These are phyloP conservation scores for Forpus xanthops DNA, from an alignment of 2,797 vertebrate genomes.

Conservation along the genomic window DNA sequence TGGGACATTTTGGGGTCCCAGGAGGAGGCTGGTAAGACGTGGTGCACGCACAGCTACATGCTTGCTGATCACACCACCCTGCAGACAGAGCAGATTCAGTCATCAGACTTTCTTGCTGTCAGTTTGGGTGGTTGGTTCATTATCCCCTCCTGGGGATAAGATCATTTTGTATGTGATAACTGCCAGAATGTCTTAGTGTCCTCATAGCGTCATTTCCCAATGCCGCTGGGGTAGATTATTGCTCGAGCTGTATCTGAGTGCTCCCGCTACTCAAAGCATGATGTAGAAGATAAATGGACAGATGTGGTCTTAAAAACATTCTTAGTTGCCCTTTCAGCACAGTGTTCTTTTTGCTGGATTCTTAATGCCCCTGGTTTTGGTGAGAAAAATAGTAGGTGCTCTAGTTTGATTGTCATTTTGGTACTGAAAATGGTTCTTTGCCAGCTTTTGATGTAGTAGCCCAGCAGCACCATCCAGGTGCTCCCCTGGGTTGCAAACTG, in stretches of 20 bases:
- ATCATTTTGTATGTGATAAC: not conserved
- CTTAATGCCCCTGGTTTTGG: not conserved
- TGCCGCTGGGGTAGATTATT: not conserved
- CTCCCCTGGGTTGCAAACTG: not conserved
- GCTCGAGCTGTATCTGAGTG: not conserved
- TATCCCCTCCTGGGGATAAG: not conserved
- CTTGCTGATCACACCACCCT: not conserved
- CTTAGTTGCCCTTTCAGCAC: not conserved
- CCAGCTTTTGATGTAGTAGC: not conserved
- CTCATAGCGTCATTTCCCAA: not conserved
- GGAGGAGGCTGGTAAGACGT: not conserved
- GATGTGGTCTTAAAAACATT: not conserved
- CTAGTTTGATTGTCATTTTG: not conserved
- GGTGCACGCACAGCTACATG: rapidly evolving
- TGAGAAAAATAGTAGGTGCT: not conserved
- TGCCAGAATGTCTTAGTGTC: not conserved
- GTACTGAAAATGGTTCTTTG: not conserved
- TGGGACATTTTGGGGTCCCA: not conserved
- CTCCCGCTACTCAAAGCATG: not conserved
- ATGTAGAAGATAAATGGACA: not conserved
- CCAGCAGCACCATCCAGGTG: not conserved
- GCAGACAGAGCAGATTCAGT: not conserved
- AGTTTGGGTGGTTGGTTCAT: not conserved
- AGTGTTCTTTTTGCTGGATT: not conserved
- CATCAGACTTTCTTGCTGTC: not conserved